A percentile compares a stretch with the other conserved stretches of the same genome.
Conservation (phyloP, 2,113 vertebrate species). For the Ochotona curzoniae region DNA sequence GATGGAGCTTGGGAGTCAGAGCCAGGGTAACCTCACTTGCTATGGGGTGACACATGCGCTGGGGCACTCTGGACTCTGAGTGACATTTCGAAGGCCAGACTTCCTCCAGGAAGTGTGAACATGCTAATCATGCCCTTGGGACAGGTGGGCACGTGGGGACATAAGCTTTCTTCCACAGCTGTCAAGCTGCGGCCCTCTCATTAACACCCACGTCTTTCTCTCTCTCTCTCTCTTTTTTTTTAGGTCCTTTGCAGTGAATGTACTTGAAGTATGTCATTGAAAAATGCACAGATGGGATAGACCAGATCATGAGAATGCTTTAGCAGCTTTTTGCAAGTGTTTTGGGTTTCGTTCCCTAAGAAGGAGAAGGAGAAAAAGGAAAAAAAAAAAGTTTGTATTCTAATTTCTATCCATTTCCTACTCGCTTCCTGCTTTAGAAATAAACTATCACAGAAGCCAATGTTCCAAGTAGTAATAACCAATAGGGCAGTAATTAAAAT, state of each 20-base stretch:
- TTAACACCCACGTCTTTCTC: conserved; percentile 59
- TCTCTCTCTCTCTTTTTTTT: neutral
- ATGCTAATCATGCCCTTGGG: conserved; percentile 50
- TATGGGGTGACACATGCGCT: neutral
- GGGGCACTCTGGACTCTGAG: neutral
- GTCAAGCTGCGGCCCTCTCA: conserved; percentile 64
- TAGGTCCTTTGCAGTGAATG: conserved; percentile 60
- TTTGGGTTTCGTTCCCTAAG: conserved; percentile 58
- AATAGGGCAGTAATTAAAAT: conserved; percentile 65
- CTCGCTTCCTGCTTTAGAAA: conserved; percentile 59
- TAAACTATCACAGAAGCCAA: conserved; percentile 19
- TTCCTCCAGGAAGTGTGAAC: conserved; percentile 62
- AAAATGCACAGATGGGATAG: conserved; percentile 76
- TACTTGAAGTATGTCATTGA: conserved; percentile 74
- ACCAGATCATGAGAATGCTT: conserved; percentile 63
- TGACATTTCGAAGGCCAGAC: conserved; percentile 40
- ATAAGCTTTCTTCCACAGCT: conserved; percentile 61
- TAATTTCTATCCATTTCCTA: conserved; percentile 56
- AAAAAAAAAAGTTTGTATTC: neutral
- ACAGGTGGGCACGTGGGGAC: conserved; percentile 48
- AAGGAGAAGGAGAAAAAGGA: neutral
- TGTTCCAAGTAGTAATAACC: conserved; percentile 56
- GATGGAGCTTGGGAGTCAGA: neutral
- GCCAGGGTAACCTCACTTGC: neutral
- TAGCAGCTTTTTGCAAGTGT: conserved; percentile 62